Percentiles rank a stretch among this genome's conserved stretches.
phyloP scores from a whole-genome alignment of 2,888 invertebrate genomes.

The Plagiodera versicolora region DNA sequence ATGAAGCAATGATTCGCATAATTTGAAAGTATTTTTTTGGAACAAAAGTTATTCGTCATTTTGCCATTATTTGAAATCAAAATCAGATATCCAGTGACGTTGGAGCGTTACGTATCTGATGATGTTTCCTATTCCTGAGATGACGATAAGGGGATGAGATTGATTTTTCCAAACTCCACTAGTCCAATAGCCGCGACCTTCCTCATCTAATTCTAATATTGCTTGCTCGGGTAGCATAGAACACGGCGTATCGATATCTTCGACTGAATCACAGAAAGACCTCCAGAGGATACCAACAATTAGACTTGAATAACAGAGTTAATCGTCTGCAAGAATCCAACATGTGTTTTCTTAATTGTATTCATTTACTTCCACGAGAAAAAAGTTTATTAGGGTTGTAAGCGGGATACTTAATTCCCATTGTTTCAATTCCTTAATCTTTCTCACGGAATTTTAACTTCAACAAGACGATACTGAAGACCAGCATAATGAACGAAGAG shows the following conservation, averaged over 20 bases:
- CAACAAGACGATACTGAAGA: constrained; percentile 25
- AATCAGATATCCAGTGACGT: too few species aligned
- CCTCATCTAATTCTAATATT: not conserved
- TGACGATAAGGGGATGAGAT: too few species aligned
- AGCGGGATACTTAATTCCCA: constrained; percentile 26
- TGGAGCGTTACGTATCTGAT: too few species aligned
- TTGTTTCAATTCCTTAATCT: constrained; percentile 32
- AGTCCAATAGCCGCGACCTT: not conserved
- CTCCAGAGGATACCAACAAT: constrained; percentile 20
- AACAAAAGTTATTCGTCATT: too few species aligned
- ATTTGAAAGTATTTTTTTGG: too few species aligned
- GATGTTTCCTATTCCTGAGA: too few species aligned
- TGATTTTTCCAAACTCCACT: too few species aligned
- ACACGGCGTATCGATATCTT: not conserved
- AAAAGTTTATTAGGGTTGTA: constrained; percentile 25
- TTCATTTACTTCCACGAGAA: constrained; percentile 21
- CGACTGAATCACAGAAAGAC: constrained; percentile 3
- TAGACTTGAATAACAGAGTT: constrained; percentile 18
- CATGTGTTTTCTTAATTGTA: constrained; percentile 23
- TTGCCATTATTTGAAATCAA: too few species aligned
- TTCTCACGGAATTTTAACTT: constrained; percentile 30
- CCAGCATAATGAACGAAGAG: constrained; percentile 31
- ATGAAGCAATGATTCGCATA: too few species aligned
- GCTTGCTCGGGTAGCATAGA: not conserved
- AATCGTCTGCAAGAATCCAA: constrained; percentile 21